phyloP scores from a whole-genome alignment of 2,888 invertebrate species.

The Acronicta leporina region DNA sequence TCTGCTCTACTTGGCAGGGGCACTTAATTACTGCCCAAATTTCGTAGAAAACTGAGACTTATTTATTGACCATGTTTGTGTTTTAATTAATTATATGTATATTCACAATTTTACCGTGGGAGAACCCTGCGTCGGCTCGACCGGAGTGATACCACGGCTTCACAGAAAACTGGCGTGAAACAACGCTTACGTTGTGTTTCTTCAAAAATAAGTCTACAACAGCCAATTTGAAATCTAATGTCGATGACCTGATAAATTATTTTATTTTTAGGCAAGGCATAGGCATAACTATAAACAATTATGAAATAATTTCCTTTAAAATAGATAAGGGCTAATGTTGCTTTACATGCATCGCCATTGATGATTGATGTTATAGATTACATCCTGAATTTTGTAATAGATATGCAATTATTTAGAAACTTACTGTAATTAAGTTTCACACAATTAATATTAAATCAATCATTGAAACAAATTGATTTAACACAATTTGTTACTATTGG shows the following conservation, averaged over 20 bases:
- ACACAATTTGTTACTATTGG: constrained; percentile 8
- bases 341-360: constrained; percentile 17
- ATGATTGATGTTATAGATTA: constrained; percentile 26
- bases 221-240: too few relatives aligned
- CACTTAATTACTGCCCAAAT: not conserved
- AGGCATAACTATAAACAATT: too few relatives aligned
- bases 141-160: too few relatives aligned
- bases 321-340: constrained; percentile 5
- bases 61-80: too few relatives aligned
- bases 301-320: not conserved
- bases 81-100: too few relatives aligned
- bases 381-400: constrained; percentile 11
- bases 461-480: constrained; percentile 15
- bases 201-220: too few relatives aligned
- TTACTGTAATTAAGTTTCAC: constrained; percentile 27
- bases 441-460: constrained; percentile 19
- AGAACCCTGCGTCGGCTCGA: too few relatives aligned
- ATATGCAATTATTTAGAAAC: constrained; percentile 39
- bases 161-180: too few relatives aligned
- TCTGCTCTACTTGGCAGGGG: not conserved
- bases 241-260: too few relatives aligned
- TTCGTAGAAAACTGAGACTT: not conserved
- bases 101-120: too few relatives aligned
- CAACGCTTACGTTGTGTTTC: too few relatives aligned
- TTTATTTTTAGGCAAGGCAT: too few relatives aligned